Base-by-base conservation (phyloP, 2,888 invertebrate species). In the Pandemis corylana region DNA sequence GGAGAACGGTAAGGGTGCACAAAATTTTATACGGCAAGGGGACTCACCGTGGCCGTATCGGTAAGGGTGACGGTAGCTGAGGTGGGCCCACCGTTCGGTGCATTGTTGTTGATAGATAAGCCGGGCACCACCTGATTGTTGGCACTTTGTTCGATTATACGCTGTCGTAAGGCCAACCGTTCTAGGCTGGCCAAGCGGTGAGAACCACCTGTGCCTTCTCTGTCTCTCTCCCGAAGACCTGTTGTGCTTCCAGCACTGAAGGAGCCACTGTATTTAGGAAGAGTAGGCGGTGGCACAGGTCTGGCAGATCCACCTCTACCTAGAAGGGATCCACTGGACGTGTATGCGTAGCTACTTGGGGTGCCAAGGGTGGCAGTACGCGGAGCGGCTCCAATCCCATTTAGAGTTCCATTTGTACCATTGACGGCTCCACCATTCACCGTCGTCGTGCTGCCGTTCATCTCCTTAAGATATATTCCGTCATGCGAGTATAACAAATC, bases 171-270 rank as follows among this genome's bases (percentile, higher is more conserved):
- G 65, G 97, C 97, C 85, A 98, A 95, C 87, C 97, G 95, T 90
- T 98, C 98, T 78, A 98, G 95, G 87, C 97, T 97, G 72, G 97
- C 97, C 81, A 97, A 95, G 78, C 96, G 95, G 91, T 97, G 97
- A 72, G 97, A 97, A 83, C 97, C 96, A 81, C 96, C 96, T 78
- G 96, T 93, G 81, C 96, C 95, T 84, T 97, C 97, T 77, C 94
- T 88, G 79, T 96, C 96, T 76, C 96, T 95, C 81, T 96, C 96
- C 76, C 96, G 92, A 64, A 95, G 89, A 71, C 95, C 95, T 90
- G 91, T 96, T 72, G 96, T 96, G 80, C 96, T 96, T 67, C 96
- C 96, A 76, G 97, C 96, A 85, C 96, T 96, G 87, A 97, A 97
- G 80, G 97, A 97, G 74, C 96, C 96, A 83, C 97, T 97, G 88